These are phyloP conservation scores for Lucifuga dentata DNA, from an alignment of 2,113 vertebrate genomes.

Conservation along the genomic window DNA sequence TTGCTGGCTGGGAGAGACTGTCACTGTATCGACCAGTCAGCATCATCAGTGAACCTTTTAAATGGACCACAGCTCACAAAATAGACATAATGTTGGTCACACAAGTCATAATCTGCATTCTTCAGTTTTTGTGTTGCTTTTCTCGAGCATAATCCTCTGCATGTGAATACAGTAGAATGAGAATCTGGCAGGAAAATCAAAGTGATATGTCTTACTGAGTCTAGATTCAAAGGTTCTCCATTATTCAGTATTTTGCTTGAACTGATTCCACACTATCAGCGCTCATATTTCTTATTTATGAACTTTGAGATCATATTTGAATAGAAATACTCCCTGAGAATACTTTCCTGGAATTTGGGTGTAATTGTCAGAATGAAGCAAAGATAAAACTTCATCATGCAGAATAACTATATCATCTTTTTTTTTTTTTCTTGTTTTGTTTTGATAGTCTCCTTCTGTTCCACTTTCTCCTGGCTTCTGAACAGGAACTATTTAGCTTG, in stretches of 20 bases:
- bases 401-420: not conserved
- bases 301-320: constrained; percentile 42
- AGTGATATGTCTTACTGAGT: not conserved
- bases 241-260: constrained; percentile 71
- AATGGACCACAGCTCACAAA: constrained; percentile 33
- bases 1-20: not conserved
- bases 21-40: not conserved
- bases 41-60: constrained; percentile 29
- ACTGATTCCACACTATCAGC: constrained; percentile 62
- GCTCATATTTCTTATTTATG: constrained; percentile 66
- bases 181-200: not conserved
- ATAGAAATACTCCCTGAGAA: constrained; percentile 9
- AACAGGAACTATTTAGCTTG: constrained; percentile 14
- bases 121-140: constrained; percentile 43
- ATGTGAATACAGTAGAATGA: constrained; percentile 57
- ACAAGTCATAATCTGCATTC: constrained; percentile 14
- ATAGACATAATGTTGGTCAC: constrained; percentile 39
- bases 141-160: constrained; percentile 6
- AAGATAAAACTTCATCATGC: constrained; percentile 18
- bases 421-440: not conserved
- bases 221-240: constrained; percentile 29
- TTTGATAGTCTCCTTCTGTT: not conserved
- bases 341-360: constrained; percentile 40
- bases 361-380: not conserved
- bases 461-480: constrained; percentile 7